Conservation (phyloP, 2,113 vertebrate species). For the Prolemur simus region DNA sequence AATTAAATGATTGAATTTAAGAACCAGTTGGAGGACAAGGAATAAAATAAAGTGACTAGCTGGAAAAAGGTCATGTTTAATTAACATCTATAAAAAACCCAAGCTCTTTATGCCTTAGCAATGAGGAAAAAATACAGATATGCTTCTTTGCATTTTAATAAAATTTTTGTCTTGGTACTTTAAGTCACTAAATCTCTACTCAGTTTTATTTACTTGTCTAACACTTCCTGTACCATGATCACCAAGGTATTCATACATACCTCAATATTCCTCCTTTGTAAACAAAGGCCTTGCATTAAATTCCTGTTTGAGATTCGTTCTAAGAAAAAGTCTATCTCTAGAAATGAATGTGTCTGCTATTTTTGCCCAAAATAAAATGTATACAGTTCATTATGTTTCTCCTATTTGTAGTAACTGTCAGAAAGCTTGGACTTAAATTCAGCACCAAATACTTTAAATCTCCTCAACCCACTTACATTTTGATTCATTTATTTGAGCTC, state of each 20-base stretch:
- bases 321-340: not conserved
- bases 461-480: not conserved
- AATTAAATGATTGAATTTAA: not conserved
- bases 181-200: not conserved
- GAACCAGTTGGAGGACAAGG: not conserved
- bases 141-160: not conserved
- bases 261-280: not conserved
- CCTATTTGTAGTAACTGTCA: not conserved
- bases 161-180: not conserved
- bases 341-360: not conserved
- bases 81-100: not conserved
- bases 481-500: not conserved
- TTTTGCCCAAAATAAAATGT: constrained; percentile 17
- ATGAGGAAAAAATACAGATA: not conserved
- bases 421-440: not conserved
- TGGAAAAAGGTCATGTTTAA: not conserved
- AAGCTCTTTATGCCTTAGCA: not conserved
- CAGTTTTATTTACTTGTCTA: not conserved
- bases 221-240: not conserved
- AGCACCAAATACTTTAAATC: not conserved
- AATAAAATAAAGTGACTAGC: not conserved
- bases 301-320: not conserved
- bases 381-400: not conserved
- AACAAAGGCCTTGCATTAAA: not conserved
- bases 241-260: not conserved